Base-by-base conservation (phyloP, 92 coral and sea anemone species). In the Epizoanthus fatuus region DNA sequence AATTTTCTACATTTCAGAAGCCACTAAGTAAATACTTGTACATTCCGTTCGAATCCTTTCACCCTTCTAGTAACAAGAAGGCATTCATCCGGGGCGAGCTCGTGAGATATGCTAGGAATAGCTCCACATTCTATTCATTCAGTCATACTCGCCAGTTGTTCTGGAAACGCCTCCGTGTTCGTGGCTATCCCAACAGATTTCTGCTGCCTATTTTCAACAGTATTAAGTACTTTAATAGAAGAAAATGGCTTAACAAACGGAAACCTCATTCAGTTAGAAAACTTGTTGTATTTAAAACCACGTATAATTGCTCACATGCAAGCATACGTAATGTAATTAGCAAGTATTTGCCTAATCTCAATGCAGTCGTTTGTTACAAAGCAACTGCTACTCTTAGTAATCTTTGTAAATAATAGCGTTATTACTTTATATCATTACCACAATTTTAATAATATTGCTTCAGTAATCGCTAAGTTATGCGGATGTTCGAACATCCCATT, bases 121-220 rank as follows among this genome's bases (percentile, higher is more conserved):
- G 89, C 75, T 85, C 84, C 7, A 78, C 32, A 6, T 68, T 69
- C 52, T n/a, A n/a, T 49, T 54, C 86, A 11, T 80, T 87, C 13
- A 69, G 80, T 39, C 78, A 66, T 19, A 79, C 80, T 57, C 78
- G 90, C 25, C 80, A 76, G 53, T 66, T 76, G 66, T 86, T 86
- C 80, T 79, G 85, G 80, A 85, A 56, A 65, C 84, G 76, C 72
- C 69, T 85, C 8, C n/a, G 77, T 10, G 79, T 68, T 75, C 85
- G 85, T 35, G 90, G 90, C 70, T 87, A 87, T 79, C 90, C 81
- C 1, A 69, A 42, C 42, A 80, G 74, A 16, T 87, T 87, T 38
- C 42, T 70, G 63, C 40, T 83, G 45, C 80, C 80, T 16, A 3
- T 83, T 3, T 83, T 83, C 42, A 83, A 59, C 17, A 51, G 52